Percentiles rank a stretch among this genome's conserved stretches.
phyloP scores from a whole-genome alignment of 2,113 vertebrate species.

The rat (Rattus norvegicus) region DNA sequence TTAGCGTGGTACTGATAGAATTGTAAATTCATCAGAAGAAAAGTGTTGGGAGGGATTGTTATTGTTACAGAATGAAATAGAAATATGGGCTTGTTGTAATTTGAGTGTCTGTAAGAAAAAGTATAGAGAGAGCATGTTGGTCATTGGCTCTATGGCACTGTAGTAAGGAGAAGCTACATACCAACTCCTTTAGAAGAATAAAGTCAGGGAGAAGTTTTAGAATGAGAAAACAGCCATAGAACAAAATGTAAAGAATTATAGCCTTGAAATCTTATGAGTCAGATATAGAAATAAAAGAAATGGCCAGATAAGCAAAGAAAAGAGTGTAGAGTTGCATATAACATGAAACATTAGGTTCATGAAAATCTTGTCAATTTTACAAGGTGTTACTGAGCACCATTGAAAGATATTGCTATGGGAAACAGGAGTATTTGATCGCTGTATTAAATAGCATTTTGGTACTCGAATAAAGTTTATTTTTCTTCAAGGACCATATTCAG shows the following conservation, averaged over 20 bases:
- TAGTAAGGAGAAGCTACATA: neutral
- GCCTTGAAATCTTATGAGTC: neutral
- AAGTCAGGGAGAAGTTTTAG: neutral
- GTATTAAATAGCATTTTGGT: constrained; percentile 92
- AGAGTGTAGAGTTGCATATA: neutral
- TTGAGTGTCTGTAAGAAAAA: neutral
- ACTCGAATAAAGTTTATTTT: constrained; percentile 92
- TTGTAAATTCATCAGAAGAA: neutral
- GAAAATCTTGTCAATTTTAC: neutral
- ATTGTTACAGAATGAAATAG: neutral
- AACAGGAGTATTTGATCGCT: constrained; percentile 79
- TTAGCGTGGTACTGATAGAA: neutral
- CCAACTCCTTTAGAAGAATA: neutral
- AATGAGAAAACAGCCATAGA: neutral
- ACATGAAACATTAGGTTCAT: neutral
- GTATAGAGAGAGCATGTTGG: neutral
- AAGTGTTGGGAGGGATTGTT: too few species aligned
- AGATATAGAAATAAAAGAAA: neutral
- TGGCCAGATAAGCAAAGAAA: neutral
- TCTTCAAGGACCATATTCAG: constrained; percentile 91
- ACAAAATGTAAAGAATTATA: neutral
- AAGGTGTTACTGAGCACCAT: neutral
- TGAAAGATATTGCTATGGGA: constrained; percentile 72
- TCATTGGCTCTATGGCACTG: neutral
- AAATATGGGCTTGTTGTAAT: neutral